A percentile compares a stretch with the other conserved stretches of the same genome.
phyloP scores from a whole-genome alignment of 2,888 invertebrate genomes.

The Epistrophe eligans region DNA sequence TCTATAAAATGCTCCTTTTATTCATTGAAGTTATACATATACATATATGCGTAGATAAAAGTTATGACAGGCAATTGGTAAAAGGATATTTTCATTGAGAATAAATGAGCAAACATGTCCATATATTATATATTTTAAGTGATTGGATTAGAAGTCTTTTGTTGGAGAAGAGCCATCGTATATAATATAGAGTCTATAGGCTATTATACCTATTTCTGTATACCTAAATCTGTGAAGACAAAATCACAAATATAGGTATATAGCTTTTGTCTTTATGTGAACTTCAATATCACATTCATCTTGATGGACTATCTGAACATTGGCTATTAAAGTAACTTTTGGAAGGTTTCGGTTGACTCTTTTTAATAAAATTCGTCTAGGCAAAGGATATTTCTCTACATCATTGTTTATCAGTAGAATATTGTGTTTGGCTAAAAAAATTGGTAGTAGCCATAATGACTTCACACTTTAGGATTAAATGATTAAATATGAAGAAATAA shows the following conservation, averaged over 20 bases:
- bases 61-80: slow-evolving; percentile 57
- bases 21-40: not conserved
- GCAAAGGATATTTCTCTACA: no score
- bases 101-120: slow-evolving; percentile 11
- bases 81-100: slow-evolving; percentile 44
- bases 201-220: not conserved
- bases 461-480: no score
- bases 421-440: no score
- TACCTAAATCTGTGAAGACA: not conserved
- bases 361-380: no score
- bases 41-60: no score
- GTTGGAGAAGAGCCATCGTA: not conserved
- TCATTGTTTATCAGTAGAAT: no score
- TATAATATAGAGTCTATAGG: not conserved
- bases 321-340: no score
- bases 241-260: not conserved
- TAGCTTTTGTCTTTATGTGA: not conserved
- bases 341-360: no score
- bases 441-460: no score
- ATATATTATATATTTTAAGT: slow-evolving; percentile 32
- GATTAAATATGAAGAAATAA: no score
- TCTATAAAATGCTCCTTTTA: not conserved
- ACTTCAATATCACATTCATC: not conserved
- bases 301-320: not conserved
- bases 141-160: slow-evolving; percentile 37